These are phyloP conservation scores for Hemaris fuciformis DNA, from an alignment of 2,888 invertebrate genomes.

Conservation along the genomic window DNA sequence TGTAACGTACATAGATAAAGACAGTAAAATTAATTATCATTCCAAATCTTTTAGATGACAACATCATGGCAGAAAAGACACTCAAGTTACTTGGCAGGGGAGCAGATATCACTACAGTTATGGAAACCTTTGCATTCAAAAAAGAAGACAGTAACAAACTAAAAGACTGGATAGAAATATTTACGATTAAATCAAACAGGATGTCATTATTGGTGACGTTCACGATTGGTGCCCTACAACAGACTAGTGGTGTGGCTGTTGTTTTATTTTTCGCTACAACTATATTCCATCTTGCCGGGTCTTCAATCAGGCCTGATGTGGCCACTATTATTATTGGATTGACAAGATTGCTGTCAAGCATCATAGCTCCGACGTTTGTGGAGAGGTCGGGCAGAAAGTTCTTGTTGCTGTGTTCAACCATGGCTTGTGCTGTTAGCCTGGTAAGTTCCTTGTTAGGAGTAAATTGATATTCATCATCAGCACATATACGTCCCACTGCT, in stretches of 20 bases:
- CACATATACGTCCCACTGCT: no score
- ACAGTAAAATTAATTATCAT: no score
- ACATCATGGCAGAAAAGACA: constrained; percentile 37
- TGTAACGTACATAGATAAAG: no score
- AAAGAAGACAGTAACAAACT: background rate
- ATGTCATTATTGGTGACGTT: constrained; percentile 40
- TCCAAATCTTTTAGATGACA: constrained; percentile 32
- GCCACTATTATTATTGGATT: constrained; percentile 45
- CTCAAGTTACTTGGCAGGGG: constrained; percentile 39
- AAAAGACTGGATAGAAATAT: constrained; percentile 36
- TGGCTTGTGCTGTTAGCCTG: constrained; percentile 38
- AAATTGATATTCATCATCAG: no score
- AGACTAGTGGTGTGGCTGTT: constrained; percentile 41
- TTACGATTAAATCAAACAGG: constrained; percentile 38
- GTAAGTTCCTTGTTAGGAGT: constrained; percentile 28
- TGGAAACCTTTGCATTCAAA: constrained; percentile 14
- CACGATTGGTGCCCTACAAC: constrained; percentile 36
- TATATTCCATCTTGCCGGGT: constrained; percentile 44
- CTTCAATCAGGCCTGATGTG: constrained; percentile 34
- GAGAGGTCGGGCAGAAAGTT: constrained; percentile 41
- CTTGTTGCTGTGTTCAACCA: constrained; percentile 39
- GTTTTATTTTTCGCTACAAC: constrained; percentile 37
- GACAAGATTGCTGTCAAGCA: constrained; percentile 36
- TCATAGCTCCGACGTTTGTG: constrained; percentile 38
- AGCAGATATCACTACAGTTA: constrained; percentile 33